Base-by-base conservation (phyloP, 2,888 invertebrate species). In the Cantharis rufa region DNA sequence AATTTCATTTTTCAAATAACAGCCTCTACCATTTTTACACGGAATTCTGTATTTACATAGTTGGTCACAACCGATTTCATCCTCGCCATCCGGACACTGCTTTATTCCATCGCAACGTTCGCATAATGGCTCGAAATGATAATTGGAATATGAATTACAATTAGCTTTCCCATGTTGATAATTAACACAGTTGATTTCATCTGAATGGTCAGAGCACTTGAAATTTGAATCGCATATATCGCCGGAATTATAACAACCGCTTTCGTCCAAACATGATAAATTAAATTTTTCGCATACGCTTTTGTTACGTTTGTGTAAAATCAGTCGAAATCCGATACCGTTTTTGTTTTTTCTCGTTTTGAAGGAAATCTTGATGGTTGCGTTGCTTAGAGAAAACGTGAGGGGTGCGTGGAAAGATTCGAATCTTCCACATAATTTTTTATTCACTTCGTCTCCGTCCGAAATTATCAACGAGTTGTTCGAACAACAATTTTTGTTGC, bases 191-290 rank as follows among this genome's bases (percentile, higher is more conserved):
- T 80, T 81, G 15, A 81, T 72, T 71, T 82, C 82, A 69, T 82
- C 82, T 3, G 81, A 81, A 78, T 82, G 81, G 71, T 82, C 82
- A 10, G 61, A 70, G 71, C 82, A 82, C 64, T 81, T 78, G 66
- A 82, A 82, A 27, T 62, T 71, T 7, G 69, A 71, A 72, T 82
- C 78, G 73, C 82, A 82, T 48, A 79, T 69, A 18, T 80, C 70
- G 3, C 48, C 62, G 32, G 66, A 72, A 71, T 77, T 77, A 75
- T 80, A 81, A 69, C 81, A 82, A 13, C 71, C 70, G 15, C 70
- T 76, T 68, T 71, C 75, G 66, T 81, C 80, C 18, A 75, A 28
- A 72, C 82, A 82, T 61, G 80, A 76, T 70, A 79, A 79, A 70
- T 80, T 75, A 64, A 70, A 69, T 18, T 74, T 70, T 13, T 66